Percentiles rank a stretch among this genome's conserved stretches.
Conservation (phyloP, 2,888 invertebrate species). For the Ashinkailepas kermadecensis region DNA sequence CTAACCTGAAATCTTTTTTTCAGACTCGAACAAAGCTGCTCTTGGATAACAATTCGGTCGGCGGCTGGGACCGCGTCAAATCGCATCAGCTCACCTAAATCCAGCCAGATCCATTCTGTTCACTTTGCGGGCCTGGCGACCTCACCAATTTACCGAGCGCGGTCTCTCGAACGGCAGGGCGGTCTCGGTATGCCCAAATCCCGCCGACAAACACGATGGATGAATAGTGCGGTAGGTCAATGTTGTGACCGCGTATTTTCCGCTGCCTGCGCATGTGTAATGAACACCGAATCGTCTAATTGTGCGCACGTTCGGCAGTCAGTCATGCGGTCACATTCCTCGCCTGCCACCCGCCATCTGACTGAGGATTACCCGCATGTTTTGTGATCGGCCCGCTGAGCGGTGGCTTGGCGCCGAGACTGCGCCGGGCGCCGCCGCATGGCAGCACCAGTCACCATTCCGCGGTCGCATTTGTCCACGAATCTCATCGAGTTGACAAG, state of each 20-base stretch:
- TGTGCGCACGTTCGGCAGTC: background rate
- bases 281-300: background rate
- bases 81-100: background rate
- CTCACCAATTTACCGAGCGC: background rate
- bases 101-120: background rate
- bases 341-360: background rate
- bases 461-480: background rate
- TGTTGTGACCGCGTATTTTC: constrained; percentile 13
- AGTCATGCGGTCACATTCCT: background rate
- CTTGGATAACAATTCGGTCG: background rate
- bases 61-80: background rate
- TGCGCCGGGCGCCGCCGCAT: background rate
- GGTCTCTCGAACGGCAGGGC: background rate
- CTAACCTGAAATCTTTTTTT: background rate
- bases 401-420: background rate
- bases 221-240: background rate
- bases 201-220: background rate
- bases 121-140: background rate
- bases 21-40: constrained; percentile 3
- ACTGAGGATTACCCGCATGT: background rate
- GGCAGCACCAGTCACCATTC: background rate
- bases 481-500: constrained; percentile 17
- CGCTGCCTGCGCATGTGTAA: constrained; percentile 6
- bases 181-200: background rate
- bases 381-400: background rate